Conservation (phyloP, 64 coral and sea anemone species). For the Dendrophyllia cribrosa region DNA sequence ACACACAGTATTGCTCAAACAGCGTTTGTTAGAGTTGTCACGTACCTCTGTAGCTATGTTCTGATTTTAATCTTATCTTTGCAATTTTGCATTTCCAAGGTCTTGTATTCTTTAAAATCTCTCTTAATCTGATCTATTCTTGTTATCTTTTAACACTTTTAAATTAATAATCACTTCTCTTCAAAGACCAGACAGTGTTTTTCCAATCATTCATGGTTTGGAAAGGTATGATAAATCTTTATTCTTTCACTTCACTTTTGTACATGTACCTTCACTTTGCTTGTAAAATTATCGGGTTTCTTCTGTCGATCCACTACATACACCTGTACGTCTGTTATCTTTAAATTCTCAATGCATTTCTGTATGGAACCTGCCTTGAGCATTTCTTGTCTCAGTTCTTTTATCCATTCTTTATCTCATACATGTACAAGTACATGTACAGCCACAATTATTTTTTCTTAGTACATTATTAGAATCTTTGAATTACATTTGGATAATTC, state of each 20-base stretch:
- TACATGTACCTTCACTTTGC: too few relatives aligned
- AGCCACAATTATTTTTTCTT: not conserved
- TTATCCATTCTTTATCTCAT: not conserved
- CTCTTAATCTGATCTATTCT: not conserved
- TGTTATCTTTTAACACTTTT: not conserved
- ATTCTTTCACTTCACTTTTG: not conserved
- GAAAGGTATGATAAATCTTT: constrained; percentile 6
- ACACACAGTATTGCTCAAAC: too few relatives aligned
- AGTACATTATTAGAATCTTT: not conserved
- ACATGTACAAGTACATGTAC: too few relatives aligned
- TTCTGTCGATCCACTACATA: too few relatives aligned
- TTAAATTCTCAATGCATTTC: too few relatives aligned
- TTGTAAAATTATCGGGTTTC: too few relatives aligned
- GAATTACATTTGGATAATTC: too few relatives aligned
- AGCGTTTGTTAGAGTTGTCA: too few relatives aligned
- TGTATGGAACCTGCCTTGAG: not conserved
- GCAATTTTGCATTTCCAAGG: too few relatives aligned
- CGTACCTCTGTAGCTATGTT: too few relatives aligned
- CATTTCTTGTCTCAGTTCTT: not conserved
- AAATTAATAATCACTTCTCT: not conserved
- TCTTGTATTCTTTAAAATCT: not conserved
- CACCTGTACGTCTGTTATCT: too few relatives aligned
- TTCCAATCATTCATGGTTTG: constrained; percentile 29
- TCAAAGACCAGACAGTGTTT: constrained; percentile 10
- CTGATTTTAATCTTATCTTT: too few relatives aligned